Conservation (phyloP, 2,113 vertebrate species). For the Neomonachus schauinslandi region DNA sequence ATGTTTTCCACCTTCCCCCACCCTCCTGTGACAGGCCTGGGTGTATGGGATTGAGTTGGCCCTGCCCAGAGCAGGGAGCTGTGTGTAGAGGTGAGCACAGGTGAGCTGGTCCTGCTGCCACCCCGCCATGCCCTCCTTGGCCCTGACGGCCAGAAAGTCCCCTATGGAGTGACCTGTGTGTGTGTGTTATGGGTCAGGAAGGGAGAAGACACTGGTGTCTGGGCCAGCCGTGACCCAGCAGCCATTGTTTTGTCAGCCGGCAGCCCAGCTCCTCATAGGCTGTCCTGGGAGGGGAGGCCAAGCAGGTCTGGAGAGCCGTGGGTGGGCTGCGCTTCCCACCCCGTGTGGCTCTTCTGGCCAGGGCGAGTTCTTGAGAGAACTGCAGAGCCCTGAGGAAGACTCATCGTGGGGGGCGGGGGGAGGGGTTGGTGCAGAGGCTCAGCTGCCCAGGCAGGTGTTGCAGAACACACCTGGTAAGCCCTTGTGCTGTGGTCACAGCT, state of each 20-base stretch:
- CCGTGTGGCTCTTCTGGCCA: background rate
- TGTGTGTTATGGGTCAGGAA: no score
- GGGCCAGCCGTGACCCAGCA: background rate
- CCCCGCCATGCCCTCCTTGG: no score
- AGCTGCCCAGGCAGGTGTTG: background rate
- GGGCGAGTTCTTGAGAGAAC: background rate
- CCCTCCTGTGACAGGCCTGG: accelerated
- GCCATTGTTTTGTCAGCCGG: background rate
- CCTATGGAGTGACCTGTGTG: background rate
- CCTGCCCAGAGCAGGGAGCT: background rate
- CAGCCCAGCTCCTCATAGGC: background rate
- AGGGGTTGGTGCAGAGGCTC: background rate
- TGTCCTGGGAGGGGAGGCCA: background rate
- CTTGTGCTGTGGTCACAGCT: background rate
- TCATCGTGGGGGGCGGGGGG: accelerated
- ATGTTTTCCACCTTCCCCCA: background rate
- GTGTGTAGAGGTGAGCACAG: background rate
- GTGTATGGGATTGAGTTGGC: accelerated
- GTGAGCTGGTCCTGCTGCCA: background rate
- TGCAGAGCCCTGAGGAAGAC: background rate
- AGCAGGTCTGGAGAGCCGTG: background rate
- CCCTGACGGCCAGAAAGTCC: background rate
- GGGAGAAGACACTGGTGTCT: background rate
- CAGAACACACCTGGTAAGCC: background rate
- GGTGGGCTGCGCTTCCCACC: background rate